phyloP scores from a whole-genome alignment of 2,113 vertebrate species.

The Oreotrochilus melanogaster region DNA sequence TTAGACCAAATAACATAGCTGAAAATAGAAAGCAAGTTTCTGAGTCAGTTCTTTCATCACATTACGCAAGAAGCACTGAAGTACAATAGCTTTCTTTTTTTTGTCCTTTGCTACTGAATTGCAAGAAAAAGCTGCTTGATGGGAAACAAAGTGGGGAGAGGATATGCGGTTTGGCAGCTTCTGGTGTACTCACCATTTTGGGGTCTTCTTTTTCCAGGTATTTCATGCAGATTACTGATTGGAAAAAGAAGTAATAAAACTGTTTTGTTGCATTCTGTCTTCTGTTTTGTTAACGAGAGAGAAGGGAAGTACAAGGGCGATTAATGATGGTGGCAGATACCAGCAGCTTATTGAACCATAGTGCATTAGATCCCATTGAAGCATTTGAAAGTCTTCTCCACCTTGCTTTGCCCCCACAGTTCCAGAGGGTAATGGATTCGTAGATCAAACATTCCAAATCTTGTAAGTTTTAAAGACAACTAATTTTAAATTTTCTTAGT shows the following conservation, averaged over 20 bases:
- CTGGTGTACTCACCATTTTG: background rate
- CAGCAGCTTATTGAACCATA: background rate
- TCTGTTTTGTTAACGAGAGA: background rate
- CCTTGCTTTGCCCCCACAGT: background rate
- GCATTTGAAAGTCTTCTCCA: background rate
- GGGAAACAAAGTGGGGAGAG: background rate
- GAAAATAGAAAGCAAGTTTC: slow-evolving; percentile 47
- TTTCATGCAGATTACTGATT: background rate
- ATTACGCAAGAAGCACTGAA: background rate
- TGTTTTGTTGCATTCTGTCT: background rate
- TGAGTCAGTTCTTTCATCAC: slow-evolving; percentile 27
- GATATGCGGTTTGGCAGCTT: background rate
- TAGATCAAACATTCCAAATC: background rate
- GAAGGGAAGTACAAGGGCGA: background rate
- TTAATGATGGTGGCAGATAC: background rate
- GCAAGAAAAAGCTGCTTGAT: background rate
- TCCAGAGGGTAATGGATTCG: background rate
- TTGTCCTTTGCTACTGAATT: background rate
- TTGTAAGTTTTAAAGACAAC: background rate
- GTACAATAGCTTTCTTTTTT: background rate
- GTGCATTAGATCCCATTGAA: background rate
- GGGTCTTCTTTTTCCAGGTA: background rate
- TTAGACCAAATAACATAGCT: background rate
- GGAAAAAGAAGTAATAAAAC: background rate
- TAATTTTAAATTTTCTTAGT: background rate